Percentiles rank a stretch among this genome's conserved stretches.
Conservation (phyloP, 2,797 vertebrate genomes). For the Pipistrellus kuhlii region DNA sequence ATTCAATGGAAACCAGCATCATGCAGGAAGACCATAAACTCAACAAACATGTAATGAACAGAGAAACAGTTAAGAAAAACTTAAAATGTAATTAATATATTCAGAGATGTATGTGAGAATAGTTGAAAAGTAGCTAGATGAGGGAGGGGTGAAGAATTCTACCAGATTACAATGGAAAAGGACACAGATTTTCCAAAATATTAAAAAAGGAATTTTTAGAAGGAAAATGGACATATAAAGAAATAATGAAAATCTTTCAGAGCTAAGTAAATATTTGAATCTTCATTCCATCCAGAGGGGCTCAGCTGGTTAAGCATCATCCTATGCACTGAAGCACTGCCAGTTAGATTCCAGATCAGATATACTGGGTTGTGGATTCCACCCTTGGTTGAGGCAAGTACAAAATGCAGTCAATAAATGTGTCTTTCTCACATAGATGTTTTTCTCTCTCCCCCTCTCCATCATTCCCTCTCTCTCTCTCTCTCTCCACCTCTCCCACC, state of each 20-base stretch:
- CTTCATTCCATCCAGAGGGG: not conserved
- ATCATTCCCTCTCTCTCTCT: too few species aligned
- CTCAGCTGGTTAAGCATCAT: not conserved
- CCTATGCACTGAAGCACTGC: not conserved
- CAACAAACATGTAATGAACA: not conserved
- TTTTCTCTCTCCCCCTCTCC: too few species aligned
- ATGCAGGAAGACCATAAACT: not conserved
- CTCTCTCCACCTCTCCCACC: too few species aligned
- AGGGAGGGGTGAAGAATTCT: constrained; percentile 37
- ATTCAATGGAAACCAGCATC: constrained; percentile 1
- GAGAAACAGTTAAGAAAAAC: not conserved
- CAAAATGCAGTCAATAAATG: not conserved
- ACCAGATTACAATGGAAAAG: not conserved
- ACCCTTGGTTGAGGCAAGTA: not conserved
- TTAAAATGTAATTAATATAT: constrained; percentile 17
- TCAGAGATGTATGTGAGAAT: not conserved
- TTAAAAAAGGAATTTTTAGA: not conserved
- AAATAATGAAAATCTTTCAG: constrained; percentile 37
- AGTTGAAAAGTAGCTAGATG: not conserved
- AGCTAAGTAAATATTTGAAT: constrained; percentile 13
- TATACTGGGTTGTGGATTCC: too few species aligned
- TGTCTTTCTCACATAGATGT: too few species aligned
- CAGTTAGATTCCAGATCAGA: too few species aligned
- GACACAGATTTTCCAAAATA: not conserved
- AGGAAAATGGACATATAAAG: not conserved